Conservation (phyloP, 1,140 invertebrate species). For the Bombyx mori region ASM3026992v2 NC_085124.1:416501-417000, state of each 20-base stretch:
- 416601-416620: conserved; percentile 92
- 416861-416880: too few species aligned
- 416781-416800: conserved; percentile 16
- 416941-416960: conserved; percentile 63
- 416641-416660: conserved; percentile 90
- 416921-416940: conserved; percentile 43
- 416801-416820: too few species aligned
- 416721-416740: conserved; percentile 83
- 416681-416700: conserved; percentile 91
- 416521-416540: conserved; percentile 76
- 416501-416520: not conserved
- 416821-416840: conserved; percentile 6
- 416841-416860: not conserved
- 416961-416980: conserved; percentile 43
- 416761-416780: conserved; percentile 73
- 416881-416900: not conserved
- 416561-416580: conserved; percentile 95
- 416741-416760: conserved; percentile 82
- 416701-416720: conserved; percentile 90
- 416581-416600: conserved; percentile 92
- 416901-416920: not conserved
- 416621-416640: conserved; percentile 91
- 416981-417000: conserved; percentile 16
- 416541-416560: conserved; percentile 89
- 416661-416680: conserved; percentile 88